Evolutionary conservation across 2,113 vertebrate species (phyloP).

Genomic region (Apeltes quadracus): DNA sequence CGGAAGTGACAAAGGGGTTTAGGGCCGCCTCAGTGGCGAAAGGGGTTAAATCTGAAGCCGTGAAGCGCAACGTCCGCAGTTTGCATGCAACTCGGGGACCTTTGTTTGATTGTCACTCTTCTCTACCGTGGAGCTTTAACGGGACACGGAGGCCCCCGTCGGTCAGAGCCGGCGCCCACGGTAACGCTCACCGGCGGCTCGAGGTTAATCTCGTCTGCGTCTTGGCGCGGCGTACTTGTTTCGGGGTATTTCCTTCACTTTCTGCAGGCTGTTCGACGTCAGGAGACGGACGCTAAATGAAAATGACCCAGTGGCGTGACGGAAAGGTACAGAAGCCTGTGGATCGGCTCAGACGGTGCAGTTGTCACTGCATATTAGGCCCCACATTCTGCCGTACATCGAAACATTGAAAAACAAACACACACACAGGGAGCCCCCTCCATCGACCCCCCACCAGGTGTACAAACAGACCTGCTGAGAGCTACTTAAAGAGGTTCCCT

Average conservation of each 20-base stretch:
- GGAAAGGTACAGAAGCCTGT: no score
- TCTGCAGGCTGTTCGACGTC: neutral
- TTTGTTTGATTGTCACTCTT: neutral
- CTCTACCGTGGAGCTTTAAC: neutral
- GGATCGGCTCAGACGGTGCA: neutral
- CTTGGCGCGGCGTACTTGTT: neutral
- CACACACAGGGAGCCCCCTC: conserved; percentile 36
- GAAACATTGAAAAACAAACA: neutral
- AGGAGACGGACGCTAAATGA: neutral
- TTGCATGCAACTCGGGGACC: neutral
- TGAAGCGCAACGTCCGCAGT: neutral
- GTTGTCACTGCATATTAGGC: neutral
- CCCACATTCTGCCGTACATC: neutral
- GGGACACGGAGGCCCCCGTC: neutral
- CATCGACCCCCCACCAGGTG: conserved; percentile 64
- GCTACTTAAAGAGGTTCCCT: conserved; percentile 70
- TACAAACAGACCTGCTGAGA: conserved; percentile 73
- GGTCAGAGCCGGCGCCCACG: no score
- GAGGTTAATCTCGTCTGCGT: no score
- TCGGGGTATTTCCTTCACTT: neutral
- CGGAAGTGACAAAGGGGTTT: neutral
- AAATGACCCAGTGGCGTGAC: neutral
- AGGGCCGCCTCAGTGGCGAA: neutral
- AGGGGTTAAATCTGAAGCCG: neutral
- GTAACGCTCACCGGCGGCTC: no score